Percentiles rank a stretch among this genome's conserved stretches.
phyloP scores from a whole-genome alignment of 2,113 vertebrate species.

The Thinocorus orbignyianus region DNA sequence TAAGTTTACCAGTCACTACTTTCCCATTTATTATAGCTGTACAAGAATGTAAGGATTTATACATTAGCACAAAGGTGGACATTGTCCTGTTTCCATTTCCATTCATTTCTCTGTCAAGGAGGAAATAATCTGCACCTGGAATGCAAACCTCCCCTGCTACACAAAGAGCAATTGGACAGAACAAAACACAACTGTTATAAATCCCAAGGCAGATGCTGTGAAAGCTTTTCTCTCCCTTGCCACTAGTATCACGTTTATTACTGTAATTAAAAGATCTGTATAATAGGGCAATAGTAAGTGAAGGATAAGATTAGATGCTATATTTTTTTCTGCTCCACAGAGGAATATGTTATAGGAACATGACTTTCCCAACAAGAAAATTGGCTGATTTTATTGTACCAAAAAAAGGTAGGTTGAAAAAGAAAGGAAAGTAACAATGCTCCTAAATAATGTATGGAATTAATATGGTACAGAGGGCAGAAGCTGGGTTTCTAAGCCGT shows the following conservation, averaged over 20 bases:
- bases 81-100: neutral
- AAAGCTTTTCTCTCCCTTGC: neutral
- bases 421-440: neutral
- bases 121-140: constrained; percentile 35
- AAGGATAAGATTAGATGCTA: neutral
- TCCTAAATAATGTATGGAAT: neutral
- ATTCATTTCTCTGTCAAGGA: constrained; percentile 16
- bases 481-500: neutral
- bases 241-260: neutral
- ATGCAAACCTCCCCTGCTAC: neutral
- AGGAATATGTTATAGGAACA: neutral
- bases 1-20: neutral
- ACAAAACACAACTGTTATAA: constrained; percentile 15
- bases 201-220: neutral
- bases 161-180: neutral
- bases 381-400: neutral
- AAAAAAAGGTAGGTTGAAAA: neutral
- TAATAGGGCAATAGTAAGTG: neutral
- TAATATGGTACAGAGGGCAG: neutral
- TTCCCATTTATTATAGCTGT: neutral
- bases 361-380: neutral
- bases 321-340: neutral
- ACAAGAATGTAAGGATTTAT: neutral
- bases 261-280: neutral
- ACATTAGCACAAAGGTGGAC: neutral